Evolutionary conservation across 2,797 vertebrate genomes (phyloP).

Genomic region (Smutsia gigantea): DNA sequence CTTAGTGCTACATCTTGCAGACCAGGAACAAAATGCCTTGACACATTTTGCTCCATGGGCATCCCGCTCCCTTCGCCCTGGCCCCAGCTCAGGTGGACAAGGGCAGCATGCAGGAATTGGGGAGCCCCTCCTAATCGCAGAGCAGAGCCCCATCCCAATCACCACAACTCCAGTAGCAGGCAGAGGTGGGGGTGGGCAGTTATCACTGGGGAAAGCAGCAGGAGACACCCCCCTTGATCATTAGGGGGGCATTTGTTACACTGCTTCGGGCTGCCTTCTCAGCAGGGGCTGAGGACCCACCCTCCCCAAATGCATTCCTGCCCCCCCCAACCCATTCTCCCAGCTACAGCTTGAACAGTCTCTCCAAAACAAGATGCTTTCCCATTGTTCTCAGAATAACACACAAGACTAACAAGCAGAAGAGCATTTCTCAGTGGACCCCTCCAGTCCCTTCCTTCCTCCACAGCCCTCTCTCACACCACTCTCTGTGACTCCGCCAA

Average conservation of each 20-base stretch:
- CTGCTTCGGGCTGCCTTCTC: neutral
- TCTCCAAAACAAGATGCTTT: neutral
- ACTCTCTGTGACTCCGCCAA: neutral
- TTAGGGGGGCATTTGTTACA: neutral
- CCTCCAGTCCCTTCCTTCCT: neutral
- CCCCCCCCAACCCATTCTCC: neutral
- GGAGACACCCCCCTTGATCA: no score
- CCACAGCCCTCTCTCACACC: fast-evolving
- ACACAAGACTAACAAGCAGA: neutral
- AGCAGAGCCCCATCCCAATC: no score
- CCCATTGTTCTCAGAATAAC: constrained; percentile 10
- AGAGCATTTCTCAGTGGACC: neutral
- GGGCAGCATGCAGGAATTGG: neutral
- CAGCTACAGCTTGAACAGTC: neutral
- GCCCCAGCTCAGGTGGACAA: neutral
- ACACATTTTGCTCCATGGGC: neutral
- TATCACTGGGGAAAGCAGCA: fast-evolving
- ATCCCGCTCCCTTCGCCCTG: no score
- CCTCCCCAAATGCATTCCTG: neutral
- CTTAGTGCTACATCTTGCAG: neutral
- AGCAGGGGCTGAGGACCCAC: neutral
- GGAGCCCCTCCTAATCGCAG: neutral
- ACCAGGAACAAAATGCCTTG: neutral
- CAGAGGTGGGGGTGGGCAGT: neutral
- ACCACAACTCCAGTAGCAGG: fast-evolving